These are phyloP conservation scores for Noctua comes DNA, from an alignment of 2,888 invertebrate species.

Conservation along the genomic window DNA sequence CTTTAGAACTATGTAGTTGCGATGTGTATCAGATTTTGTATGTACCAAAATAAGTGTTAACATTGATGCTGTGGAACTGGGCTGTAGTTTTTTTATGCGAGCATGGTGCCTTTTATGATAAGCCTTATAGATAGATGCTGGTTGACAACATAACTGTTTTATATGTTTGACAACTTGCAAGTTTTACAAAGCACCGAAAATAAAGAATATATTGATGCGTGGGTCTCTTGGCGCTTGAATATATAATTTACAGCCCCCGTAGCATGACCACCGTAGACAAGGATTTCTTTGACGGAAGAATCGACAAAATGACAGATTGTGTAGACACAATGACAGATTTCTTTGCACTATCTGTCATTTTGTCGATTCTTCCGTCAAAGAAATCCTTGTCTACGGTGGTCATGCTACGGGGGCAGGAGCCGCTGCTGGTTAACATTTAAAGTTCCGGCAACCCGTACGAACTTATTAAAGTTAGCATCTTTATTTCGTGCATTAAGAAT, in stretches of 20 bases:
- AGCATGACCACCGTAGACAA: too few species aligned
- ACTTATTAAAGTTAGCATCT: too few species aligned
- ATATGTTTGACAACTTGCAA: slow-evolving; percentile 22
- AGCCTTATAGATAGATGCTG: slow-evolving; percentile 55
- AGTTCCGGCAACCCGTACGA: too few species aligned
- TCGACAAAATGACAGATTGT: too few species aligned
- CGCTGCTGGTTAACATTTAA: background rate
- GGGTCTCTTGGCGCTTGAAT: background rate
- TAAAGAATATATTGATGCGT: background rate
- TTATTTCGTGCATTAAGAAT: too few species aligned
- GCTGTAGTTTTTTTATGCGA: slow-evolving; percentile 47
- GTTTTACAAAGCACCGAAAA: background rate
- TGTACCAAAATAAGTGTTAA: slow-evolving; percentile 59
- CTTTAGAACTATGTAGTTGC: slow-evolving; percentile 28
- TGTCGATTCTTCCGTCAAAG: too few species aligned
- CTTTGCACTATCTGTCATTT: too few species aligned
- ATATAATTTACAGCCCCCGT: too few species aligned
- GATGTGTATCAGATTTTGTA: slow-evolving; percentile 46
- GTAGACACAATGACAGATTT: too few species aligned
- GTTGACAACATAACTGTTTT: slow-evolving; percentile 10
- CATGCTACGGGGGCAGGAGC: too few species aligned
- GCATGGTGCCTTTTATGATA: slow-evolving; percentile 67
- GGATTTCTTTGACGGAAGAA: too few species aligned
- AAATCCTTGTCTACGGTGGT: too few species aligned
- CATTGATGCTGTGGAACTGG: slow-evolving; percentile 50